phyloP scores from a whole-genome alignment of 1,140 invertebrate genomes.

The Bombus turneri region DNA sequence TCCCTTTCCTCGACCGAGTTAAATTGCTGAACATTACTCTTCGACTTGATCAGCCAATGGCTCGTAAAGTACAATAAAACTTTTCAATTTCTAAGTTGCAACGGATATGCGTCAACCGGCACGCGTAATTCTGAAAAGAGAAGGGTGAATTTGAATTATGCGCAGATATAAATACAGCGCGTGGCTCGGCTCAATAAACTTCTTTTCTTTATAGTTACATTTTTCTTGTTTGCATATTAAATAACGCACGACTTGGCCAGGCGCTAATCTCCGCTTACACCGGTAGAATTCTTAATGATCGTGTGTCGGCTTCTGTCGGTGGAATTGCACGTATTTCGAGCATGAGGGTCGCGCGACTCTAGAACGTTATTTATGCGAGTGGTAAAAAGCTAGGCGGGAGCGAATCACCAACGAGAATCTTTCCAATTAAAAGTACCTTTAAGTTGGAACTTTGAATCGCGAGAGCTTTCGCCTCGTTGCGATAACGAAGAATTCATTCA shows the following conservation, averaged over 20 bases:
- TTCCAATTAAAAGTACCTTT: slow-evolving; percentile 18
- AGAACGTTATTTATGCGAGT: slow-evolving; percentile 15
- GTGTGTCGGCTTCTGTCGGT: not conserved
- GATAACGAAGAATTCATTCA: not conserved
- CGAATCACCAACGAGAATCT: not conserved
- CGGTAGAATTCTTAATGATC: slow-evolving; percentile 40
- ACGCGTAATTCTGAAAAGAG: no score
- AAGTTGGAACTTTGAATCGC: not conserved
- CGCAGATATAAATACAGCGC: not conserved
- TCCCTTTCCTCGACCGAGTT: not conserved
- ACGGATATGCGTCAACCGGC: no score
- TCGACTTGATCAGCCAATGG: not conserved
- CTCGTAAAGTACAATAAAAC: no score
- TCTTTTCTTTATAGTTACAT: not conserved
- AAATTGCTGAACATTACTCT: not conserved
- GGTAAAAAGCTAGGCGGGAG: not conserved
- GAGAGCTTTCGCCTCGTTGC: not conserved
- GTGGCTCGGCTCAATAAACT: slow-evolving; percentile 17
- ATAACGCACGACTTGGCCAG: not conserved
- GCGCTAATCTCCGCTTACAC: slow-evolving; percentile 37
- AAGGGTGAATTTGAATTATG: not conserved
- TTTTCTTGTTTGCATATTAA: slow-evolving; percentile 46
- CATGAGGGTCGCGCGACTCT: not conserved
- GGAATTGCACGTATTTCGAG: not conserved
- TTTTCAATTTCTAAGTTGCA: no score